A percentile compares a stretch with the other conserved stretches of the same genome.
Conservation (phyloP, 2,797 vertebrate genomes). For the Syncerus caffer region DNA sequence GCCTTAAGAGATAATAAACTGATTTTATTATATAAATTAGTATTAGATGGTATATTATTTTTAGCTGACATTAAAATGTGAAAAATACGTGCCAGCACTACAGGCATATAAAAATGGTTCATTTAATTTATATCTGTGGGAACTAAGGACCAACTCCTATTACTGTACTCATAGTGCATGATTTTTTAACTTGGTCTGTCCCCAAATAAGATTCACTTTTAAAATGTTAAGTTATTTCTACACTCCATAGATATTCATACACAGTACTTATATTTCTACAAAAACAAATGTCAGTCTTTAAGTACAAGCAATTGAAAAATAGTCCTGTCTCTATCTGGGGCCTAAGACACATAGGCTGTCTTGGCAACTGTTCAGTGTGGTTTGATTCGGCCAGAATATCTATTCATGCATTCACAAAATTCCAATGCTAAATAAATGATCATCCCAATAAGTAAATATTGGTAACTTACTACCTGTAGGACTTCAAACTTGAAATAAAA, state of each 20-base stretch:
- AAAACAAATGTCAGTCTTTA: not conserved
- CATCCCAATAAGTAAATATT: not conserved
- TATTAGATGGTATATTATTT: not conserved
- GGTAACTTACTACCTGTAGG: not conserved
- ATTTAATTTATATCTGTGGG: constrained; percentile 39
- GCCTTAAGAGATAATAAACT: not conserved
- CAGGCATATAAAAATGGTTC: not conserved
- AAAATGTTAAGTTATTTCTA: not conserved
- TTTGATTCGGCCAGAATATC: not conserved
- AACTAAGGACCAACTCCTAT: not conserved
- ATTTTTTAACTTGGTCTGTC: not conserved
- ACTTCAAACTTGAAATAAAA: not conserved
- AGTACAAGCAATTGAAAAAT: not conserved
- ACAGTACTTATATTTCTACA: not conserved
- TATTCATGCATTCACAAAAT: not conserved
- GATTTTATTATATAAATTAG: constrained; percentile 37
- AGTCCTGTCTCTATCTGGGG: not conserved
- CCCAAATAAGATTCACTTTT: constrained; percentile 15
- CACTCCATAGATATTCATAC: not conserved
- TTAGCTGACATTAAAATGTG: constrained; percentile 17
- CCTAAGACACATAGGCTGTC: not conserved
- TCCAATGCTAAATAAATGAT: not conserved
- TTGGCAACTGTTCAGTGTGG: not conserved
- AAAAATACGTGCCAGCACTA: not conserved
- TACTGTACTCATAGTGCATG: not conserved